These are phyloP conservation scores for Homarus americanus DNA, from an alignment of 1,140 invertebrate genomes.

Conservation along the genomic window DNA sequence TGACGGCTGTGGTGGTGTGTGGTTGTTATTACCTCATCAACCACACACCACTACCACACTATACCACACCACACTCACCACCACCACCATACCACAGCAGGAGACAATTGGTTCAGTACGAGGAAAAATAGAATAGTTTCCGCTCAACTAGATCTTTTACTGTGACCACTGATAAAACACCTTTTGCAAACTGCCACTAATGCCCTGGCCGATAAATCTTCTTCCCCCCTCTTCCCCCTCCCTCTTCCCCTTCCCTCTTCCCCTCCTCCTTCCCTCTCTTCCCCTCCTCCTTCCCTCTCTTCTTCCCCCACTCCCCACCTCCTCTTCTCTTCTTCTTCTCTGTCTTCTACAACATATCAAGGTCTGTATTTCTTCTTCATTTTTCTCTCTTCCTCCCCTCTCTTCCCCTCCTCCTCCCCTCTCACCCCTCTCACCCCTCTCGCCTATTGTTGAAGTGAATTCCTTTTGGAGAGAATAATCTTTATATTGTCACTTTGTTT, in stretches of 20 bases:
- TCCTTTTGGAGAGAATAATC: too few species aligned
- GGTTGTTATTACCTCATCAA: too few species aligned
- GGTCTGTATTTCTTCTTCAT: too few species aligned
- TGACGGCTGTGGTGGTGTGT: too few species aligned
- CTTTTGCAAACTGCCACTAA: too few species aligned
- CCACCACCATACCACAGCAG: too few species aligned
- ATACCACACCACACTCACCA: too few species aligned
- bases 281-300: not conserved
- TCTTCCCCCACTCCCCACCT: not conserved
- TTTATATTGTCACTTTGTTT: too few species aligned
- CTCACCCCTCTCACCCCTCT: not conserved
- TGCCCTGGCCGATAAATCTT: too few species aligned
- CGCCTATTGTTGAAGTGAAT: too few species aligned
- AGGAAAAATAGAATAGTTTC: not conserved
- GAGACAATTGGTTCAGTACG: conserved; percentile 56
- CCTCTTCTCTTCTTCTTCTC: not conserved
- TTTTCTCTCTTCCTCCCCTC: not conserved
- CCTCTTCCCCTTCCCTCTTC: not conserved
- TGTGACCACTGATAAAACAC: not conserved
- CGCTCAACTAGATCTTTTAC: not conserved
- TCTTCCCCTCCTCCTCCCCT: not conserved
- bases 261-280: not conserved
- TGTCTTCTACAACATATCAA: not conserved
- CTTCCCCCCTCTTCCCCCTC: not conserved
- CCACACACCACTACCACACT: too few species aligned